Evolutionary conservation across 2,888 invertebrate genomes (phyloP).

Genomic region (Drosophila mimica): DNA sequence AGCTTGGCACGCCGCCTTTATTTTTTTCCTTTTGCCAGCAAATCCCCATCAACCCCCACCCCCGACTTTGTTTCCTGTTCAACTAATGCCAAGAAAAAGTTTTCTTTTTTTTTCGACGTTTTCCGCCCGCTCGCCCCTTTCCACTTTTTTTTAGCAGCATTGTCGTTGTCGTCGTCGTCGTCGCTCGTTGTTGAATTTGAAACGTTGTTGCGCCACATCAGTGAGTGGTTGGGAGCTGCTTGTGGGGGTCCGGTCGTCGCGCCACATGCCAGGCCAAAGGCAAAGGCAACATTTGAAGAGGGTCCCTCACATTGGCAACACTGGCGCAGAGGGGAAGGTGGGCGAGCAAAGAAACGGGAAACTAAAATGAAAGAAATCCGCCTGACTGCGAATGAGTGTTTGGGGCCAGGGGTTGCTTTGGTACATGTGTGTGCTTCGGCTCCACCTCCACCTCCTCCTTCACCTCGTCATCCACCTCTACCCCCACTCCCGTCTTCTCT

Average conservation of each 20-base stretch:
- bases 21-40: constrained; percentile 53
- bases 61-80: constrained; percentile 72
- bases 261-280: constrained; percentile 72
- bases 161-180: constrained; percentile 47
- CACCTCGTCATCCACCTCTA: neutral
- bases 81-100: constrained; percentile 81
- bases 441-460: constrained; percentile 4
- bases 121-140: constrained; percentile 19
- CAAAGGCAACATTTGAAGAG: constrained; percentile 76
- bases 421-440: constrained; percentile 29
- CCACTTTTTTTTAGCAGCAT: constrained; percentile 45
- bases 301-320: constrained; percentile 64
- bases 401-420: constrained; percentile 20
- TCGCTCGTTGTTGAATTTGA: constrained; percentile 65
- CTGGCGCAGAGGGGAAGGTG: constrained; percentile 25
- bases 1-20: constrained; percentile 70
- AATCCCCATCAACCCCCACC: constrained; percentile 28
- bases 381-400: constrained; percentile 29
- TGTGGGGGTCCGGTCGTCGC: constrained; percentile 61
- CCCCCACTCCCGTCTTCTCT: neutral
- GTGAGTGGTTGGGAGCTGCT: constrained; percentile 30
- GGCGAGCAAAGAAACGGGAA: constrained; percentile 73
- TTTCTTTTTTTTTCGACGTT: constrained; percentile 55
- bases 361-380: constrained; percentile 81
- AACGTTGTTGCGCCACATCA: constrained; percentile 61